Percentiles rank a stretch among this genome's conserved stretches.
Conservation (phyloP, 2,888 invertebrate genomes). For the Rhorus exstirpatorius region DNA sequence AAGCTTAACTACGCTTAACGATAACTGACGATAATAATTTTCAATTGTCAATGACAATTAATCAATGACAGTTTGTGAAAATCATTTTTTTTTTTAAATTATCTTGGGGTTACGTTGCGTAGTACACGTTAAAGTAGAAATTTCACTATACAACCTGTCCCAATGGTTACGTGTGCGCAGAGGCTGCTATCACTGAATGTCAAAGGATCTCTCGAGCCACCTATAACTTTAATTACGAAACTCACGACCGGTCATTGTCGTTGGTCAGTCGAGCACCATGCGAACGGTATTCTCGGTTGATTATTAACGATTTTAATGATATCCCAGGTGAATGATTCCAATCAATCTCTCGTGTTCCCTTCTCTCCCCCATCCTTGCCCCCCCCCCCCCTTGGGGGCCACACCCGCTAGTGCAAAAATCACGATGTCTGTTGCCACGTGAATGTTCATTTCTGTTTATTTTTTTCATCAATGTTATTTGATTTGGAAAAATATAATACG, state of each 20-base stretch:
- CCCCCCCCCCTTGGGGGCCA: too few relatives aligned
- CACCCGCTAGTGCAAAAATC: conserved; percentile 19
- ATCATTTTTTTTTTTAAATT: too few relatives aligned
- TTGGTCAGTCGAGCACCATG: conserved; percentile 29
- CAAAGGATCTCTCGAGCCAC: conserved; percentile 20
- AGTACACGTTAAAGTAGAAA: not conserved
- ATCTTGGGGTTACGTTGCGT: too few relatives aligned
- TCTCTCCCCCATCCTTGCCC: too few relatives aligned
- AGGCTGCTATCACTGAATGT: conserved; percentile 7
- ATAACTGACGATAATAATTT: too few relatives aligned
- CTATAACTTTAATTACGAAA: conserved; percentile 17
- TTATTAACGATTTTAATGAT: conserved; percentile 65
- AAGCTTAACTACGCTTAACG: too few relatives aligned
- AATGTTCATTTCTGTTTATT: conserved; percentile 8
- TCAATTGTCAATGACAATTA: too few relatives aligned
- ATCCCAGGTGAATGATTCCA: conserved; percentile 39
- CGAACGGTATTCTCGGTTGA: conserved; percentile 29
- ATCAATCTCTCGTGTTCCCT: conserved; percentile 57
- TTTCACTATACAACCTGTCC: not conserved
- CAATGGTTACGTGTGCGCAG: not conserved
- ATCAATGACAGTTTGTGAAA: too few relatives aligned
- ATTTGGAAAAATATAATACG: conserved; percentile 1
- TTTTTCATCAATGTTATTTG: conserved; percentile 2
- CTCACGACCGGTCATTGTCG: conserved; percentile 14
- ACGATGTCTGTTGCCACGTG: conserved; percentile 10